A percentile compares a stretch with the other conserved stretches of the same genome.
These are phyloP conservation scores for Muntiacus muntjak DNA, from an alignment of 2,113 vertebrate species.

Conservation along the genomic window DNA sequence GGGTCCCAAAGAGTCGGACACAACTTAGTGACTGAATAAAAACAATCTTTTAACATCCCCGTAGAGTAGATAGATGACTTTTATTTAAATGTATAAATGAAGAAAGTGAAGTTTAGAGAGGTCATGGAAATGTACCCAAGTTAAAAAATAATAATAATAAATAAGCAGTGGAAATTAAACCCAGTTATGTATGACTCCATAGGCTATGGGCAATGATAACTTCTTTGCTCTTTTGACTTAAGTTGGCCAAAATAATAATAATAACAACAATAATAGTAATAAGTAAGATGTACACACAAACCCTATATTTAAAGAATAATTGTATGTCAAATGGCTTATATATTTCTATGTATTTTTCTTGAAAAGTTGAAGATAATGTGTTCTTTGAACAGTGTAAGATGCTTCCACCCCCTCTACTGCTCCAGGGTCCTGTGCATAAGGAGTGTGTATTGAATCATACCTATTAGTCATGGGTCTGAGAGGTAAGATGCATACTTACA, in stretches of 20 bases:
- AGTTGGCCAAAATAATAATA: neutral
- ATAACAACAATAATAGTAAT: neutral
- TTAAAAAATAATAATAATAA: neutral
- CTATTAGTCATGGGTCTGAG: neutral
- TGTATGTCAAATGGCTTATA: neutral
- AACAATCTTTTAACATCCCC: neutral
- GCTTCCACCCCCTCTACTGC: fast-evolving
- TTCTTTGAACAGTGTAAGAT: neutral
- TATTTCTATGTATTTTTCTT: neutral
- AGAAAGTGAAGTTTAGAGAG: neutral
- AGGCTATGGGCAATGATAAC: too few species aligned
- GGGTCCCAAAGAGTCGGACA: neutral
- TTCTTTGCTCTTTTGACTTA: neutral
- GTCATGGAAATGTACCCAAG: neutral
- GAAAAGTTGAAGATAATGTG: neutral
- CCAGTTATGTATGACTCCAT: neutral
- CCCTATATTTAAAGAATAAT: neutral
- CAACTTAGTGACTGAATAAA: neutral
- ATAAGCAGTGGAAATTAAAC: neutral
- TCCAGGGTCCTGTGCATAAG: neutral
- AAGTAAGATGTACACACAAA: neutral
- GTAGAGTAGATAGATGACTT: neutral
- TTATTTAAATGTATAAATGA: slow-evolving; percentile 7
- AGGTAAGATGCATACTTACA: neutral
- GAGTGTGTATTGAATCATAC: neutral